Base-by-base conservation (phyloP, 2,113 vertebrate genomes). In the Pipa parva region DNA sequence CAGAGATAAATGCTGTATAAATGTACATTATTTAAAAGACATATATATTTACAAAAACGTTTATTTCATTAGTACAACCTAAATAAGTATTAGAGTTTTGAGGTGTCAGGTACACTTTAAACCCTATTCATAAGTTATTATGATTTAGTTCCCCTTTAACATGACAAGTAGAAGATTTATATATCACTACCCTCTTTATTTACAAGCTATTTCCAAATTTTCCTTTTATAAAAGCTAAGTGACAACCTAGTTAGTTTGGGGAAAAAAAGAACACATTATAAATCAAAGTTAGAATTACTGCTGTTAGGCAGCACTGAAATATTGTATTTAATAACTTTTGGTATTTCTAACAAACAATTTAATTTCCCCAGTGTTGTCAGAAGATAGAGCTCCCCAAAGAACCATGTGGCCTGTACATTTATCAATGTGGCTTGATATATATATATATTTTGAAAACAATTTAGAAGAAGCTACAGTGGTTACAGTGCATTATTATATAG, bases 281-380 rank as follows among this genome's bases (percentile, higher is more conserved):
- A 3, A 62, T 62, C 17, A 49, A 28, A 15, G 10, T 7, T 31
- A 15, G 42, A 49, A 49, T 50, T 18, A 33, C 15, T 27, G 39
- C 55, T 36, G n/a, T 58, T 22, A 21, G 31, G 31, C 55, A 58
- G 55, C n/a, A 36, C 26, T 49, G 59, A 49, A 62, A 49, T 48
- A 48, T 46, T 61, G 59, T 61, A 48, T 49, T 18, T 27, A 62
- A 62, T 62, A 62, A 62, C 26, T 22, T 62, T 20, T 20, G 31
- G 9, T 28, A 39, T 46, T 25, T 46, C 24, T 27, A 60, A 60
- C 37, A 60, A 60, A 45, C 59, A 49, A 62, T 62, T 62, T 62
- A 62, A 62, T 62, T 62, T 62, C 59, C 59, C 45, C 22, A n/a
- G 59, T 22, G 45, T 49, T 29, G 45, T 27, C 24, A 12, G 25